A percentile compares a stretch with the other conserved stretches of the same genome.
These are phyloP conservation scores for Acronicta psi DNA, from an alignment of 2,888 invertebrate species.

Conservation along the genomic window DNA sequence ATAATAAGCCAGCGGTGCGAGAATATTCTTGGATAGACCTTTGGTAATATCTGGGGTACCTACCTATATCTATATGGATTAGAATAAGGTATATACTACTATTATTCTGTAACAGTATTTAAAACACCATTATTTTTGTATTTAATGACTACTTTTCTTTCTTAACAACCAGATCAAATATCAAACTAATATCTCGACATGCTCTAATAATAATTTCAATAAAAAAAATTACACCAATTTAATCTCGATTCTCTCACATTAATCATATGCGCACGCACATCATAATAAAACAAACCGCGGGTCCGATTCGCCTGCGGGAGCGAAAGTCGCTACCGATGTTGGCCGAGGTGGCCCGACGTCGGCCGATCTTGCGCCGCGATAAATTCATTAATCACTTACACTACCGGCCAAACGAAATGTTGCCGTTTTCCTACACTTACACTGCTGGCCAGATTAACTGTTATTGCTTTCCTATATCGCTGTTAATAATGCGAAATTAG, in stretches of 20 bases:
- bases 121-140: no score
- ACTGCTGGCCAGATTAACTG: slow-evolving; percentile 46
- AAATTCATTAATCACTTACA: slow-evolving; percentile 76
- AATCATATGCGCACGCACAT: slow-evolving; percentile 55
- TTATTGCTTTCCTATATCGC: slow-evolving; percentile 49
- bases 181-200: slow-evolving; percentile 24
- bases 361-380: slow-evolving; percentile 68
- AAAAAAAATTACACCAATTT: slow-evolving; percentile 40
- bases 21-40: no score
- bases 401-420: slow-evolving; percentile 53
- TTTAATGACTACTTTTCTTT: slow-evolving; percentile 14
- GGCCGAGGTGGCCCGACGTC: slow-evolving; percentile 53
- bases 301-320: slow-evolving; percentile 69
- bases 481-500: slow-evolving; percentile 50
- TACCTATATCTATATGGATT: no score
- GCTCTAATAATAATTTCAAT: slow-evolving; percentile 35
- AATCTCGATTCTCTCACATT: slow-evolving; percentile 46
- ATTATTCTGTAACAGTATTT: no score
- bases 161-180: slow-evolving; percentile 12
- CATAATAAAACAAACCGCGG: slow-evolving; percentile 58
- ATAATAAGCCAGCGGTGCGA: no score
- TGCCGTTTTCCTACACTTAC: slow-evolving; percentile 47
- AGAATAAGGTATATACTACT: no score
- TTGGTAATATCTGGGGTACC: no score
- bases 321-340: slow-evolving; percentile 72